Percentiles rank a stretch among this genome's conserved stretches.
Evolutionary conservation across 2,888 invertebrate species (phyloP).

Genomic region (Sturmia bella): DNA sequence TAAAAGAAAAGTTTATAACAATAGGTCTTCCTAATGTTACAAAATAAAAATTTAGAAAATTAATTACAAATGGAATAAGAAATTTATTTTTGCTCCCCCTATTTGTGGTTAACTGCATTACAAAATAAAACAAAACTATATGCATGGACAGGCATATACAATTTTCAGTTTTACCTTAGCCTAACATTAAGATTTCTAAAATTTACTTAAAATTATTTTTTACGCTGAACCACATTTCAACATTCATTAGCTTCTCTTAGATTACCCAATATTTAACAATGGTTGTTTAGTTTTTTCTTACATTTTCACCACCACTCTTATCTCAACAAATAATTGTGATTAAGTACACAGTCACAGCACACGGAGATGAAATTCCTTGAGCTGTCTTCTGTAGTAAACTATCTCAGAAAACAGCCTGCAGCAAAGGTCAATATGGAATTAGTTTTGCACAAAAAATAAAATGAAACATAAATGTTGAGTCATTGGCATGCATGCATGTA

Average conservation of each 20-base stretch:
- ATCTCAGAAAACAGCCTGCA: conserved; percentile 18
- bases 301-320: conserved; percentile 20
- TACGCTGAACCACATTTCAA: background rate
- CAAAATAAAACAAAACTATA: no score
- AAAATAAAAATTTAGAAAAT: no score
- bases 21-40: no score
- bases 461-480: conserved; percentile 41
- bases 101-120: no score
- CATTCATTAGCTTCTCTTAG: background rate
- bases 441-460: conserved; percentile 12
- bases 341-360: conserved; percentile 3
- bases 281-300: background rate
- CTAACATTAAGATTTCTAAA: no score
- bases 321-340: conserved; percentile 46
- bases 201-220: no score
- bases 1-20: no score
- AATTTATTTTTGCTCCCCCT: no score
- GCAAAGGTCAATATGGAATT: conserved; percentile 58
- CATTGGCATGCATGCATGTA: conserved; percentile 28
- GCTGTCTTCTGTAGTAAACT: conserved; percentile 10
- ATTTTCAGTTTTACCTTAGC: no score
- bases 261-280: conserved; percentile 14
- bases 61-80: no score
- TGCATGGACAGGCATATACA: no score
- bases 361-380: conserved; percentile 1